These are phyloP conservation scores for Acrocephalus scirpaceus DNA, from an alignment of 2,797 vertebrate species.

Conservation along the genomic window DNA sequence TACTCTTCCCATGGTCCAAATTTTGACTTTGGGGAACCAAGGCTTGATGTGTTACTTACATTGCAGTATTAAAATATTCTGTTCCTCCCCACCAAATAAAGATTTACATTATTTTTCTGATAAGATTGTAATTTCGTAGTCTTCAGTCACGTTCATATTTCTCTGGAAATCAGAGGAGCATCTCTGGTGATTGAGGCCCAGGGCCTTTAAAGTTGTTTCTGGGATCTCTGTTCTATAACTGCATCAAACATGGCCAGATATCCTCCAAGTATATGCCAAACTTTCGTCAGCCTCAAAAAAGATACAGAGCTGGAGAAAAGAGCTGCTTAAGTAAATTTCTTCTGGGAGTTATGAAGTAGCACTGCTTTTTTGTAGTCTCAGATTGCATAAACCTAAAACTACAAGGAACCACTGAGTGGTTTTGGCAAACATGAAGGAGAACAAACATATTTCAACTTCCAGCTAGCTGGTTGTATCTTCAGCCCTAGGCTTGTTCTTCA, in stretches of 20 bases:
- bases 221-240: not conserved
- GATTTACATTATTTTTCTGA: not conserved
- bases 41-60: not conserved
- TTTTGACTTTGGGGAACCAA: not conserved
- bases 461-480: not conserved
- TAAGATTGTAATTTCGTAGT: not conserved
- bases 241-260: rapidly evolving
- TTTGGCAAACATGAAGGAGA: not conserved
- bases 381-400: not conserved
- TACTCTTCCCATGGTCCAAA: not conserved
- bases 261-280: not conserved
- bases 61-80: not conserved
- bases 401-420: not conserved
- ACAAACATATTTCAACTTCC: not conserved
- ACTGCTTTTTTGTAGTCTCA: not conserved
- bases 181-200: not conserved
- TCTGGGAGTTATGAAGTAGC: not conserved
- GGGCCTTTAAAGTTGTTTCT: not conserved
- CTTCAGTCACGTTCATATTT: not conserved
- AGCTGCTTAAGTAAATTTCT: not conserved
- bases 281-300: not conserved
- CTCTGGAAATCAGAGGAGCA: not conserved
- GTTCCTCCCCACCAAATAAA: not conserved
- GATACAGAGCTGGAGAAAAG: not conserved
- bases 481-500: not conserved